Evolutionary conservation across 2,113 vertebrate genomes (phyloP).

Genomic region (Platycercus adscitus): DNA sequence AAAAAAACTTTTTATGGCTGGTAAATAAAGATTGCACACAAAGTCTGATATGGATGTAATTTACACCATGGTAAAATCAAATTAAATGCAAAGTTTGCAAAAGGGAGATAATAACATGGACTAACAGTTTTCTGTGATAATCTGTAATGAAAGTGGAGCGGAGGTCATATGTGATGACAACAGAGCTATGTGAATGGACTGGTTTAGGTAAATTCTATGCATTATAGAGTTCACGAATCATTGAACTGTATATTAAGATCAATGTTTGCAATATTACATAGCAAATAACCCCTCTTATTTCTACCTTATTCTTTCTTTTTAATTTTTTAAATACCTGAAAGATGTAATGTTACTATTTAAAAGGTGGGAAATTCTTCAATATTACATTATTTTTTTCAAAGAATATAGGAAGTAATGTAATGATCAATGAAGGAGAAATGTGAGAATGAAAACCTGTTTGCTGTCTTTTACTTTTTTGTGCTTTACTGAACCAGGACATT

Average conservation of each 20-base stretch:
- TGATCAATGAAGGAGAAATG: neutral
- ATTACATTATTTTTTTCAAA: neutral
- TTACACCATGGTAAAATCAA: neutral
- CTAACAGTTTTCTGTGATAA: neutral
- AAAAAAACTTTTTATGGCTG: neutral
- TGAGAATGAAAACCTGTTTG: neutral
- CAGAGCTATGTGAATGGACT: neutral
- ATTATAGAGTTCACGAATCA: neutral
- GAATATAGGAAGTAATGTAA: neutral
- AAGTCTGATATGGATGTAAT: neutral
- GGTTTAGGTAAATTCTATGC: neutral
- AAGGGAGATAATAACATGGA: neutral
- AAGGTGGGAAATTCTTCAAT: neutral
- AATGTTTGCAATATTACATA: neutral
- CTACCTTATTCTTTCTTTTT: neutral
- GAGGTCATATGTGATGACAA: neutral
- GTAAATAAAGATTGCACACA: neutral
- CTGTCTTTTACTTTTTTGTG: neutral
- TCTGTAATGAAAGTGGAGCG: neutral
- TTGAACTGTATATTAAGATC: neutral
- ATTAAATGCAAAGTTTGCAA: neutral
- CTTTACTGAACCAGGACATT: neutral
- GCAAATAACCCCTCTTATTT: neutral
- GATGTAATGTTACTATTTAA: neutral
- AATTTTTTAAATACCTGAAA: neutral